Base-by-base conservation (phyloP, 2,113 vertebrate species). In the Amazona guildingii region DNA sequence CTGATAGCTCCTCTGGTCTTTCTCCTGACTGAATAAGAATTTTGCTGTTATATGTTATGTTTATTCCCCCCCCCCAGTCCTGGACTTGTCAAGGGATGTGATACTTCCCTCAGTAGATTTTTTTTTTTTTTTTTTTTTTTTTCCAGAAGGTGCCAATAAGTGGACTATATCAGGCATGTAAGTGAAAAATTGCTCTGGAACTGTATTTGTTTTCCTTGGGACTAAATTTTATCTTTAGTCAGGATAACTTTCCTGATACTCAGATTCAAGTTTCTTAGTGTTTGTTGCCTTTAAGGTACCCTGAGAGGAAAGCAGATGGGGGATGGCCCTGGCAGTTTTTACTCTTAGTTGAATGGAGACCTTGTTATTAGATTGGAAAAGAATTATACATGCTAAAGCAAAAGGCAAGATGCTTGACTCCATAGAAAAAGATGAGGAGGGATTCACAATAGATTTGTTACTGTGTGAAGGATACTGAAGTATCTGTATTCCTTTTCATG, bases 61-160 rank as follows among this genome's bases (percentile, higher is more conserved):
- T n/a, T n/a, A n/a, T n/a, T n/a, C n/a, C n/a, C 15, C 2, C 2
- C 4, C 25, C 3, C n/a, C 1, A 35, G 17, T 62, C 18, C 27
- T 86, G 63, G 68, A 29, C 21, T 93, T 83, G 31, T 35, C 23
- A 76, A 69, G 35, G 15, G 6, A 54, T 85, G 57, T 28, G 24
- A 15, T 14, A 62, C 81, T 72, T 41, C 6, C 70, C 17, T 76
- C 9, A n/a, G 11, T 33, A 70, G 11, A 11, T 44, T n/a, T 54
- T 84, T 55, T 33, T 69, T 37, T 51, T 13, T 11, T 24, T 7
- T 24, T 13, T 24, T 8, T 13, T 46, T 43, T 23, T 23, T 9
- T 4, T 7, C 4, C 10, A 25, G 13, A 37, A 49, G n/a, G 41
- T 41, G 66, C 4, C 16, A 7, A 6, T 35, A 69, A 62, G 11